Evolutionary conservation across 2,113 vertebrate genomes (phyloP), one percentile per base, ranked within the genome.

Genomic region (Channa maculata): DNA sequence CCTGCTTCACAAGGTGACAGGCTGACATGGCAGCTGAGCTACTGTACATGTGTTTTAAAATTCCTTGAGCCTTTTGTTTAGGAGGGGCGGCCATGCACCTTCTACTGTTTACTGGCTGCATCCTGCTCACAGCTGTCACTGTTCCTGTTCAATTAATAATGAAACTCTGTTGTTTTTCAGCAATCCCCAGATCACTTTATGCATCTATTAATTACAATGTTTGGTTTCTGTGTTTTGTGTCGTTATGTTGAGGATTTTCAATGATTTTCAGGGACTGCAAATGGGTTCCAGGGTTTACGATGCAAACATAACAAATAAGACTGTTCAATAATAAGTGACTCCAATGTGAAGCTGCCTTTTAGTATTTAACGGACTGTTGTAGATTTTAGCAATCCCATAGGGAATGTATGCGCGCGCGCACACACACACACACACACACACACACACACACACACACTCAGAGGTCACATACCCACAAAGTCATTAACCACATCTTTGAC

Each of bases 401-500:
- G 15, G 3, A 9, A 41, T 14, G 8, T 11, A 5, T 15, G 15
- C 68, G 50, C 49, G 38, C 72, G 44, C 60, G 49, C 62, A 58
- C 58, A 44, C 52, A 58, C 49, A 60, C 49, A 76, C 38, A 46
- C 4, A 49, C 15, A 34, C 45, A 13, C 58, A 36, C n/a, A 33
- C 39, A 51, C 46, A 2, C 7, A 59, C 63, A 63, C 8, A 53
- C 58, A 63, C 7, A 34, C 15, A 36, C 53, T 1, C 24, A n/a
- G 38, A 58, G 59, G 63, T 66, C 50, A 94, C 96, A 94, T 93
- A 97, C 96, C 96, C 61, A 97, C 92, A 64, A 96, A 94, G 75
- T 97, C 95, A 2, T 96, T 95, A 13, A 96, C 83, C 72, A 97
- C 94, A 83, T 97, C 96, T 91, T 96, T 96, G 82, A 97, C 94